Percentiles rank a stretch among this genome's conserved stretches.
Conservation (phyloP, 2,797 vertebrate species). For the Chelmon rostratus region DNA sequence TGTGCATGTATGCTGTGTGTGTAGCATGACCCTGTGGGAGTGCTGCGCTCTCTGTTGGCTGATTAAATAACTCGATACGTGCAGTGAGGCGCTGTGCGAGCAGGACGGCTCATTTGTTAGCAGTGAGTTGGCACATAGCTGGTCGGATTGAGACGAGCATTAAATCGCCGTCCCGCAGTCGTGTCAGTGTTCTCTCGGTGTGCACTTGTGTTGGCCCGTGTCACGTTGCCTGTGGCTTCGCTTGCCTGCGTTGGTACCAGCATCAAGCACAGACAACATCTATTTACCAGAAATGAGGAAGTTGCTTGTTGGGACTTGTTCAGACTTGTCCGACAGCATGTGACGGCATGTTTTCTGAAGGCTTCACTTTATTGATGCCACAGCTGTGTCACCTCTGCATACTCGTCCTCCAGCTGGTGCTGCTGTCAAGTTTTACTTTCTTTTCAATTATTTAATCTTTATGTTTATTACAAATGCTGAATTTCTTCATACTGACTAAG, state of each 20-base stretch:
- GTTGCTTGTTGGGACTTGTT: slow-evolving; percentile 72
- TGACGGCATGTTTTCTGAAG: slow-evolving; percentile 60
- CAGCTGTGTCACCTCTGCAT: slow-evolving; percentile 13
- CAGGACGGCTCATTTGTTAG: slow-evolving; percentile 11
- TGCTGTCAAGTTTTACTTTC: background rate
- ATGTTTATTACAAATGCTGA: background rate
- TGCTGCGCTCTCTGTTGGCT: slow-evolving; percentile 25
- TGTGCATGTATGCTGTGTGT: background rate
- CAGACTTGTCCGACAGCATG: slow-evolving; percentile 77
- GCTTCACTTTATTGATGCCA: slow-evolving; percentile 24
- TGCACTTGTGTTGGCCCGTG: background rate
- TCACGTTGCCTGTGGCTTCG: slow-evolving; percentile 41
- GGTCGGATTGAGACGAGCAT: slow-evolving; percentile 6
- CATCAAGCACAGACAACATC: slow-evolving; percentile 43
- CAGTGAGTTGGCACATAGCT: background rate
- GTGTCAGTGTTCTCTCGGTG: slow-evolving; percentile 21
- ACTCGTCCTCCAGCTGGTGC: background rate
- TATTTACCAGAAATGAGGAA: slow-evolving; percentile 71
- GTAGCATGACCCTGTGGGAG: slow-evolving; percentile 21
- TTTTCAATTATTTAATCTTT: background rate
- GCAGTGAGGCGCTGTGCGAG: slow-evolving; percentile 28
- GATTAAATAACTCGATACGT: slow-evolving; percentile 49
- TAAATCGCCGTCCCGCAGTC: slow-evolving; percentile 35
- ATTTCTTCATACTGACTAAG: background rate
- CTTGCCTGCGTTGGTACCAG: background rate